phyloP scores from a whole-genome alignment of 1,140 invertebrate genomes.

The Pseudoatta argentina region DNA sequence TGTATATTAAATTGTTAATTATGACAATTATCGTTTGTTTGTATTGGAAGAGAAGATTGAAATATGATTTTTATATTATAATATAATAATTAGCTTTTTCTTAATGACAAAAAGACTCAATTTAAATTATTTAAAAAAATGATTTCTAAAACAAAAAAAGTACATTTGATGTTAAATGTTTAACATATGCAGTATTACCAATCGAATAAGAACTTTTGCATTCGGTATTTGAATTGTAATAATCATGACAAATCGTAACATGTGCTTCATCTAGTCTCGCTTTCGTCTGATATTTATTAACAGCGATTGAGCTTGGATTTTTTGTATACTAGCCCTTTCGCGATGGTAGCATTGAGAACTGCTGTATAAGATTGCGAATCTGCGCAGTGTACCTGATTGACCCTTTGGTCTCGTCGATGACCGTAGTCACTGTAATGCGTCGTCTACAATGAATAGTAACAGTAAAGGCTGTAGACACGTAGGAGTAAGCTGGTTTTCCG shows the following conservation, averaged over 20 bases:
- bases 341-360: no score
- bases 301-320: neutral
- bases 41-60: neutral
- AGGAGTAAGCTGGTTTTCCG: no score
- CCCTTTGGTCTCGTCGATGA: no score
- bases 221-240: neutral
- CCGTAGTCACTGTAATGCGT: no score
- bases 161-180: neutral
- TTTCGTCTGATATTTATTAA: slow-evolving; percentile 35
- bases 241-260: slow-evolving; percentile 44
- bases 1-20: neutral
- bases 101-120: neutral
- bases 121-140: slow-evolving; percentile 2
- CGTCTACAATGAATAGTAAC: no score
- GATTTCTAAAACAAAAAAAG: neutral
- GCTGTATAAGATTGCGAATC: no score
- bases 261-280: slow-evolving; percentile 30
- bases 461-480: no score
- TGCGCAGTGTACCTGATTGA: no score
- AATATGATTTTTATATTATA: slow-evolving; percentile 15
- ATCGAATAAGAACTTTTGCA: neutral
- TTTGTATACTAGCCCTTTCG: neutral
- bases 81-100: neutral
- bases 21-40: neutral
- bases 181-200: slow-evolving; percentile 34